These are phyloP conservation scores for Rousettus leschenaultii DNA, from an alignment of 2,113 vertebrate genomes.

Conservation along the genomic window DNA sequence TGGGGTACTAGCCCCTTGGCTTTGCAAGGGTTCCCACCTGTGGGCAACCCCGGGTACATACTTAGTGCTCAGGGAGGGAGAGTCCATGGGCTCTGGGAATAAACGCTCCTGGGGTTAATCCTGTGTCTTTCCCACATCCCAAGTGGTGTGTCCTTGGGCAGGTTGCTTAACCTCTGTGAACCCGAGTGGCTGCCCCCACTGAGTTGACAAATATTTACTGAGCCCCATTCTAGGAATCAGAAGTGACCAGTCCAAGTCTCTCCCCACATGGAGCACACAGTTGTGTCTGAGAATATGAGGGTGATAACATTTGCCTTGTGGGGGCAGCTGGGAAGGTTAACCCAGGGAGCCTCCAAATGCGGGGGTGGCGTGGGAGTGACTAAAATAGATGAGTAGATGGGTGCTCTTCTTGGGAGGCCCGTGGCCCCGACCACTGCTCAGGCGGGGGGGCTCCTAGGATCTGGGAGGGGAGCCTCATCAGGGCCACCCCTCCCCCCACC, in stretches of 20 bases:
- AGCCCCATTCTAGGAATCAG: not conserved
- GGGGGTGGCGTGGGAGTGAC: not conserved
- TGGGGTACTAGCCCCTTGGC: not conserved
- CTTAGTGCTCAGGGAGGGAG: not conserved
- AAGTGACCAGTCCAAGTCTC: not conserved
- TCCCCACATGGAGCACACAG: not conserved
- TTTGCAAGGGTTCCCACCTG: not conserved
- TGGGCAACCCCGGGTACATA: not conserved
- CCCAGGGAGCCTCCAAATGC: not conserved
- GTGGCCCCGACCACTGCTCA: not conserved
- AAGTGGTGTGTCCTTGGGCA: not conserved
- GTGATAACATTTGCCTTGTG: not conserved
- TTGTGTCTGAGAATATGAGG: not conserved
- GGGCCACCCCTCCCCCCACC: not conserved
- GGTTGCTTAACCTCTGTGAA: not conserved
- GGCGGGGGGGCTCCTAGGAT: not conserved
- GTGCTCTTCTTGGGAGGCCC: not conserved
- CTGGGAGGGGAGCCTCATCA: not conserved
- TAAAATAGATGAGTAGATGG: not conserved
- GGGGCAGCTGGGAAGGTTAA: not conserved
- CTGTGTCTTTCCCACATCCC: not conserved
- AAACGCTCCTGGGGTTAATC: not conserved
- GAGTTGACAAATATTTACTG: conserved; percentile 51
- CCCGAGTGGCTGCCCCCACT: not conserved
- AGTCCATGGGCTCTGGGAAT: not conserved